Conservation (phyloP, 1,140 invertebrate species). For the Centruroides vittatus region DNA sequence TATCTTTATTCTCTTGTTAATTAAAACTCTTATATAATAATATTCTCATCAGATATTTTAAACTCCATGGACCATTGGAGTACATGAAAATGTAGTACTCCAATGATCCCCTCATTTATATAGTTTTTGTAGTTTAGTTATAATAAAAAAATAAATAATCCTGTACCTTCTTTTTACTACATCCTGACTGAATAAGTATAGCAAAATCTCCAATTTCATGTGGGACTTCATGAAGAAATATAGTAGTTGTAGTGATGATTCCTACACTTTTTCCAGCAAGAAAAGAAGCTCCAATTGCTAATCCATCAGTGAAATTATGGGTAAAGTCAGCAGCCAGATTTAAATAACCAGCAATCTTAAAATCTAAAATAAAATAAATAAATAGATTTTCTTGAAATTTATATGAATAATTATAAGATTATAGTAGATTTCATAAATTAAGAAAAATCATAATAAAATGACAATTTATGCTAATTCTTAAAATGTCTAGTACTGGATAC, state of each 20-base stretch:
- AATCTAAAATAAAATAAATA: constrained; percentile 34
- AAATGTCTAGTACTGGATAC: too few relatives aligned
- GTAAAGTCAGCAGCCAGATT: constrained; percentile 89
- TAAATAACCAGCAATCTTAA: constrained; percentile 83
- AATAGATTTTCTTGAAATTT: not conserved
- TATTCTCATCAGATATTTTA: too few relatives aligned
- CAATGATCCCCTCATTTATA: too few relatives aligned
- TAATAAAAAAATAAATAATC: too few relatives aligned
- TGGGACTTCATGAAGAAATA: constrained; percentile 90
- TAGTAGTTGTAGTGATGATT: constrained; percentile 79
- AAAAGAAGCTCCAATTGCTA: constrained; percentile 94
- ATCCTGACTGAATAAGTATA: constrained; percentile 87
- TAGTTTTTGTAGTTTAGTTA: too few relatives aligned
- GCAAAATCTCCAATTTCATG: constrained; percentile 99
- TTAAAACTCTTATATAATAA: too few relatives aligned
- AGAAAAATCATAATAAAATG: too few relatives aligned
- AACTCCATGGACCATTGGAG: too few relatives aligned
- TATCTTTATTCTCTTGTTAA: too few relatives aligned
- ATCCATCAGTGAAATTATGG: constrained; percentile 93
- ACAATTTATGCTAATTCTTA: too few relatives aligned
- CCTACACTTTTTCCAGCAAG: constrained; percentile 67
- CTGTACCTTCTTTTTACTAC: constrained; percentile 59
- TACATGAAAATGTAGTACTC: too few relatives aligned
- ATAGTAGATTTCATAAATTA: too few relatives aligned
- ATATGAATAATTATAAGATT: not conserved